A percentile compares a stretch with the other conserved stretches of the same genome.
phyloP scores from a whole-genome alignment of 2,888 invertebrate species.

The Atethmia centrago region DNA sequence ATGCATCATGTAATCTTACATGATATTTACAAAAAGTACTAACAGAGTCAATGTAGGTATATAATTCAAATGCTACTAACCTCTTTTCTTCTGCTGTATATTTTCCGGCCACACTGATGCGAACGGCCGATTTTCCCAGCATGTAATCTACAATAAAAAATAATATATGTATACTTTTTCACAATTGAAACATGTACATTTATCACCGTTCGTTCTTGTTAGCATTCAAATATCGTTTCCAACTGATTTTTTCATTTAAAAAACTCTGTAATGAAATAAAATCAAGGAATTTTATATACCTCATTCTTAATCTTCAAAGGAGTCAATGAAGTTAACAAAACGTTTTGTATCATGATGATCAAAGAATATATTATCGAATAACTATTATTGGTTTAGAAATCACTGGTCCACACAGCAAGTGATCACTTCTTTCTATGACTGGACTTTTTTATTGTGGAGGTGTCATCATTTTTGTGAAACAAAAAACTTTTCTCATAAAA shows the following conservation, averaged over 20 bases:
- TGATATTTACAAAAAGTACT: neutral
- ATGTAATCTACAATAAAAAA: conserved; percentile 67
- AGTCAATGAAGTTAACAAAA: conserved; percentile 73
- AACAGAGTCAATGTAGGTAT: neutral
- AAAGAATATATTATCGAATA: conserved; percentile 17
- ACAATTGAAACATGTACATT: too few species aligned
- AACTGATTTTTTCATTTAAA: neutral
- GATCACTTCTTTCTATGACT: conserved; percentile 34
- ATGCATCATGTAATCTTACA: too few species aligned
- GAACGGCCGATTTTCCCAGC: conserved; percentile 82
- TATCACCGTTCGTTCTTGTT: neutral
- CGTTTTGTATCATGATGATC: conserved; percentile 76
- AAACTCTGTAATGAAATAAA: neutral
- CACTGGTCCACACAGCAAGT: conserved; percentile 35
- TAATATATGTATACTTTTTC: neutral
- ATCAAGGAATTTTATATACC: conserved; percentile 66
- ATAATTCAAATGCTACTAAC: conserved; percentile 61
- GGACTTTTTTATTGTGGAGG: neutral
- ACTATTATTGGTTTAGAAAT: conserved; percentile 15
- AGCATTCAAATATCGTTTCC: neutral
- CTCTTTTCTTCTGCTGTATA: conserved; percentile 62
- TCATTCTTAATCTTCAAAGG: conserved; percentile 75
- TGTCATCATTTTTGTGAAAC: conserved; percentile 11
- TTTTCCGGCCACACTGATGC: conserved; percentile 73
- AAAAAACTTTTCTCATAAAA: neutral